phyloP scores from a whole-genome alignment of 2,797 vertebrate species.

The Centropyge bicolor region DNA sequence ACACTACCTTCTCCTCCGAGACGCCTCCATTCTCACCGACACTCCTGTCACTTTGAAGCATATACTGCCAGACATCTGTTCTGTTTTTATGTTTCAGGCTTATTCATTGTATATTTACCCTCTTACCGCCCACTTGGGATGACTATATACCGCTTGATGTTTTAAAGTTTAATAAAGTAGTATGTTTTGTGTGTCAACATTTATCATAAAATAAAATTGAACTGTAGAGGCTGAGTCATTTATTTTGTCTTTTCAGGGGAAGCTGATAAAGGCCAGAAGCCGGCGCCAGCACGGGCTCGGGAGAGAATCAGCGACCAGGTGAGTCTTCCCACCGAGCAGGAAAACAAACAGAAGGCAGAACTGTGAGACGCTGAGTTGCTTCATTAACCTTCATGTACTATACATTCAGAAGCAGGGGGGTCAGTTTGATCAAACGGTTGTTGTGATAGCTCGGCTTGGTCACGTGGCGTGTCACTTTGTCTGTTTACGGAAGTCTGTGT shows the following conservation, averaged over 20 bases:
- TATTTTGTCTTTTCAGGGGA: slow-evolving; percentile 11
- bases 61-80: slow-evolving; percentile 52
- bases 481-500: not conserved
- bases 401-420: slow-evolving; percentile 58
- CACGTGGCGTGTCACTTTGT: not conserved
- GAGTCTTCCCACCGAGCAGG: slow-evolving; percentile 47
- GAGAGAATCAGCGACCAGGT: slow-evolving; percentile 49
- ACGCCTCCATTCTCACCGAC: slow-evolving; percentile 47
- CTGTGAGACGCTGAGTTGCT: slow-evolving; percentile 63
- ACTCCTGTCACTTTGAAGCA: slow-evolving; percentile 55
- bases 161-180: slow-evolving; percentile 43
- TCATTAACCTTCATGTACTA: slow-evolving; percentile 77
- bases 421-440: slow-evolving; percentile 45
- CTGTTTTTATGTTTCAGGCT: slow-evolving; percentile 45
- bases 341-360: slow-evolving; percentile 67
- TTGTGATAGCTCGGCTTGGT: slow-evolving; percentile 28
- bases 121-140: slow-evolving; percentile 41
- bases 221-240: not conserved
- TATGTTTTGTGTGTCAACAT: not conserved
- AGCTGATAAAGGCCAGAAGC: slow-evolving; percentile 45
- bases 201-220: slow-evolving; percentile 11
- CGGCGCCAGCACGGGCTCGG: slow-evolving; percentile 25
- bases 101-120: slow-evolving; percentile 55
- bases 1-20: slow-evolving; percentile 46
- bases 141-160: slow-evolving; percentile 29